A percentile compares a stretch with the other conserved stretches of the same genome.
phyloP scores from a whole-genome alignment of 1,140 invertebrate genomes.

The Papilio polyxenes region DNA sequence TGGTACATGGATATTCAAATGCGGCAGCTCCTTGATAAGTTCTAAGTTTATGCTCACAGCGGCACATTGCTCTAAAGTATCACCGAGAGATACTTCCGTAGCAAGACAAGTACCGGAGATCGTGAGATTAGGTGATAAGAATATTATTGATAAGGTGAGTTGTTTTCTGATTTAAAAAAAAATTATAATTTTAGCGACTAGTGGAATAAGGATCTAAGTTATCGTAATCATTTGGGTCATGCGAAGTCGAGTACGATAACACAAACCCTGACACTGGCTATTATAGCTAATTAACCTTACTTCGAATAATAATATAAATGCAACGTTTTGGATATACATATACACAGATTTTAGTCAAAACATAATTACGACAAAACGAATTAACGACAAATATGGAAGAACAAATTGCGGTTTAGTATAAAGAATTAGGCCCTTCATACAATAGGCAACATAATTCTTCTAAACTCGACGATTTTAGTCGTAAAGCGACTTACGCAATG shows the following conservation, averaged over 20 bases:
- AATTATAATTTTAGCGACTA: background rate
- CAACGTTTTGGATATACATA: background rate
- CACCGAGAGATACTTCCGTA: slow-evolving; percentile 31
- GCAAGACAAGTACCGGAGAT: slow-evolving; percentile 41
- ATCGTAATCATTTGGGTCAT: background rate
- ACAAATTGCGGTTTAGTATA: too few relatives aligned
- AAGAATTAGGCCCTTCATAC: too few relatives aligned
- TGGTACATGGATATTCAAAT: slow-evolving; percentile 46
- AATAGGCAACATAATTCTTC: too few relatives aligned
- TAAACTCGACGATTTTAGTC: too few relatives aligned
- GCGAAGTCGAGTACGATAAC: background rate
- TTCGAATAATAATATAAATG: background rate
- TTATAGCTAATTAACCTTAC: background rate
- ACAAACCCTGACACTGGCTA: background rate
- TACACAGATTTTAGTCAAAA: too few relatives aligned
- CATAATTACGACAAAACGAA: too few relatives aligned
- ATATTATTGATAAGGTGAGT: slow-evolving; percentile 37
- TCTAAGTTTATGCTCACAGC: slow-evolving; percentile 47
- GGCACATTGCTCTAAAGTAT: slow-evolving; percentile 46
- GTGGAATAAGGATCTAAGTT: background rate
- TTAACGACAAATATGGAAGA: too few relatives aligned
- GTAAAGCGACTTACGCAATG: too few relatives aligned
- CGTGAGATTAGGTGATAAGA: slow-evolving; percentile 44
- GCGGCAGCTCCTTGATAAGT: slow-evolving; percentile 50
- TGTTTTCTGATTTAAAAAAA: background rate